Evolutionary conservation across 1,140 invertebrate species (phyloP).

Genomic region (Copidosoma floridanum): DNA sequence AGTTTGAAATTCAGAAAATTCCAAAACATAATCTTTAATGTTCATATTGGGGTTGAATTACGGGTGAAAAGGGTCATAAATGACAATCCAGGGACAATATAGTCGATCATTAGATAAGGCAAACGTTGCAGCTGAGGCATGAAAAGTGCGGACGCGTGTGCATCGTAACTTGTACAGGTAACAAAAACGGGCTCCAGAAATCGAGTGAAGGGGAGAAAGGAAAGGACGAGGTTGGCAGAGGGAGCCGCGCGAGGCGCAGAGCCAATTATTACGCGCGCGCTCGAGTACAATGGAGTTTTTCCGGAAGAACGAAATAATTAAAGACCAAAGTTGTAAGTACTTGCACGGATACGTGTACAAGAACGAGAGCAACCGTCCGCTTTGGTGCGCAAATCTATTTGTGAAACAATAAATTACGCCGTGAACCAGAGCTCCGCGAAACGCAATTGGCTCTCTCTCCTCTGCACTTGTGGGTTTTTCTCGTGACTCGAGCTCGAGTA

Average conservation of each 20-base stretch:
- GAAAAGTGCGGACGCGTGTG: no score
- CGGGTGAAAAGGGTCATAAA: no score
- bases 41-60: no score
- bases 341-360: background rate
- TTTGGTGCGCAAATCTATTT: constrained; percentile 8
- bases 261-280: constrained; percentile 15
- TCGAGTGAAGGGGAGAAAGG: background rate
- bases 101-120: no score
- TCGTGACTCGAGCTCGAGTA: no score
- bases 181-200: no score
- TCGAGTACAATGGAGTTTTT: constrained; percentile 13
- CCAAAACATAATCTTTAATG: no score
- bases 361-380: no score
- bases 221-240: background rate
- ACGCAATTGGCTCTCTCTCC: constrained; percentile 13
- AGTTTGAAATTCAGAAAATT: no score
- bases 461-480: constrained; percentile 13
- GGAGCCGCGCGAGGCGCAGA: background rate
- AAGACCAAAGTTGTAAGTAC: constrained; percentile 12
- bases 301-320: constrained; percentile 21
- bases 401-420: constrained; percentile 15
- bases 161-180: no score
- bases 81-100: no score
- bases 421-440: constrained; percentile 6
- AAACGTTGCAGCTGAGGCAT: no score